A percentile compares a stretch with the other conserved stretches of the same genome.
These are phyloP conservation scores for Ellobius talpinus DNA, from an alignment of 2,113 vertebrate species.

Conservation along the genomic window DNA sequence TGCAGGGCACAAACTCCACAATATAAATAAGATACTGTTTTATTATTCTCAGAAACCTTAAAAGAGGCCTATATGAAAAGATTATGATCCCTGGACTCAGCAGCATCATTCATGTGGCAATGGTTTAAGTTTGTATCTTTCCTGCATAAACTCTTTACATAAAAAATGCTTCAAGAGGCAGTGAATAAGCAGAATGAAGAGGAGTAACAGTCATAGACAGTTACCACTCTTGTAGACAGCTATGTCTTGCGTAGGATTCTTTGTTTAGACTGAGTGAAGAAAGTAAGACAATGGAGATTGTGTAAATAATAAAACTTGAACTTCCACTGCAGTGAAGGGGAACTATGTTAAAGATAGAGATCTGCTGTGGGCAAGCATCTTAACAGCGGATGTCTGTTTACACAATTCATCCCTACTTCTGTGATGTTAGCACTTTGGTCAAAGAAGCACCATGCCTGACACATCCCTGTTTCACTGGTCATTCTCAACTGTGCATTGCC, in stretches of 20 bases:
- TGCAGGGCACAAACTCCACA: neutral
- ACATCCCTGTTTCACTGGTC: neutral
- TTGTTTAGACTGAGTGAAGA: neutral
- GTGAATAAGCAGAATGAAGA: neutral
- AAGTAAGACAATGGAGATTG: neutral
- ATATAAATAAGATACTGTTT: neutral
- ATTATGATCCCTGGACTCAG: neutral
- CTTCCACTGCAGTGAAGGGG: neutral
- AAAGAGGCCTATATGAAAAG: neutral
- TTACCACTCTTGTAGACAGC: neutral
- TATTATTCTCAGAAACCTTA: neutral
- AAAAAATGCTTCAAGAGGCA: neutral
- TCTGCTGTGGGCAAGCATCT: neutral
- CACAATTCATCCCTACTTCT: neutral
- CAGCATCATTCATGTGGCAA: neutral
- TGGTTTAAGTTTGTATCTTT: too few relatives aligned
- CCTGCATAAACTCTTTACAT: neutral
- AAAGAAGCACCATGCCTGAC: neutral
- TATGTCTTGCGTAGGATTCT: neutral
- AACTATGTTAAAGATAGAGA: neutral
- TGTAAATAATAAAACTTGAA: neutral
- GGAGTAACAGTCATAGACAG: neutral
- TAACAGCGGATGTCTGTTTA: neutral
- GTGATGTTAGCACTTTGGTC: neutral
- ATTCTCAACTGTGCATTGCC: neutral